Conservation (phyloP, 1,140 invertebrate genomes). For the Cotesia chilonis region DNA sequence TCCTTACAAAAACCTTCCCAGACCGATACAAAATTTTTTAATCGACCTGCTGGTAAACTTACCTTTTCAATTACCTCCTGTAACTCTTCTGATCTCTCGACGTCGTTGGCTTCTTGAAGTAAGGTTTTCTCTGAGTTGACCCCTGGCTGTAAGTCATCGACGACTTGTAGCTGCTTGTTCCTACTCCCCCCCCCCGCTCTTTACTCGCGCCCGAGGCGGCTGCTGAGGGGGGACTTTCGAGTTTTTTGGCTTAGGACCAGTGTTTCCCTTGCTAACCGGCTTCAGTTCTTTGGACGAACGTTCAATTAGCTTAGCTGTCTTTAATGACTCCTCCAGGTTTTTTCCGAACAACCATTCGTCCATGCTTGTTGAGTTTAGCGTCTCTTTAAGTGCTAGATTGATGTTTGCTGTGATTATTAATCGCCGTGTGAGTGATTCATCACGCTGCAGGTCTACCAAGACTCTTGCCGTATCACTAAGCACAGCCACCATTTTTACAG, state of each 20-base stretch:
- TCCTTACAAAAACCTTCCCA: constrained; percentile 2
- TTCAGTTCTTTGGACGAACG: constrained; percentile 35
- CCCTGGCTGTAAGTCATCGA: constrained; percentile 1
- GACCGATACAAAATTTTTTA: constrained; percentile 1
- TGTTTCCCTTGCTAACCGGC: constrained; percentile 12
- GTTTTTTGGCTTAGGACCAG: constrained; percentile 32
- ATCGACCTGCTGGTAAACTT: constrained; percentile 7
- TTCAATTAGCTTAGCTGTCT: constrained; percentile 32
- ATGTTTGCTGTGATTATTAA: constrained; percentile 30
- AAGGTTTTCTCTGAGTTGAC: background rate
- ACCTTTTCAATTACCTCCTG: constrained; percentile 25
- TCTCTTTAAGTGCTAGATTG: constrained; percentile 32
- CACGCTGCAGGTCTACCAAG: constrained; percentile 31
- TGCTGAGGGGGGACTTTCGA: constrained; percentile 31
- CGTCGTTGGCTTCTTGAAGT: constrained; percentile 23
- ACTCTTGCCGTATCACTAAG: constrained; percentile 27
- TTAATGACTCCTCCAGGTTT: constrained; percentile 34
- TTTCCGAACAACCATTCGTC: constrained; percentile 40
- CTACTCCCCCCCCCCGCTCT: constrained; percentile 28
- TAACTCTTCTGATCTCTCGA: constrained; percentile 17
- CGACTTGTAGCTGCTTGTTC: background rate
- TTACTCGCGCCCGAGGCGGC: background rate
- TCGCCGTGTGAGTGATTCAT: constrained; percentile 36
- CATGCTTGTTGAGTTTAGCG: constrained; percentile 30
- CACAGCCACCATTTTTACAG: constrained; percentile 10